phyloP scores from a whole-genome alignment of 30 jellyfish, hydroid and myxozoan genomes.

The Rhopilema esculentum region DNA sequence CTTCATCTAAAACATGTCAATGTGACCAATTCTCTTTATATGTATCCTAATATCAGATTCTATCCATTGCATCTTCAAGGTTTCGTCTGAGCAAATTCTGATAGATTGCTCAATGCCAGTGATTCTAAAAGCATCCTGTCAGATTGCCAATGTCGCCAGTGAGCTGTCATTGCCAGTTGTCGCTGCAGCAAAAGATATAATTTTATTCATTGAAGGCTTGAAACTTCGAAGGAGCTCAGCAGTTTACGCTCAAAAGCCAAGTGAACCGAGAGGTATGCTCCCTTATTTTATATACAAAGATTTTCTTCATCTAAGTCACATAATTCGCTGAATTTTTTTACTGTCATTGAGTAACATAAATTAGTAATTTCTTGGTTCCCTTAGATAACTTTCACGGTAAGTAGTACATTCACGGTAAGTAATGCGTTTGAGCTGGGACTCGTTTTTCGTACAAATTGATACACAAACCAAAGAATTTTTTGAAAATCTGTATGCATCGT shows the following conservation, averaged over 20 bases:
- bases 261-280: background rate
- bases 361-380: too few relatives aligned
- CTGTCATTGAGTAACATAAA: too few relatives aligned
- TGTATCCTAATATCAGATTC: background rate
- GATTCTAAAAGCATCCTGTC: conserved; percentile 46
- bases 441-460: too few relatives aligned
- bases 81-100: conserved; percentile 25
- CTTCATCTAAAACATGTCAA: too few relatives aligned
- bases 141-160: conserved; percentile 9
- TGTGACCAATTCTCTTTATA: background rate
- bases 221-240: background rate
- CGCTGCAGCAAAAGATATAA: conserved; percentile 7
- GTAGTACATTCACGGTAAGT: too few relatives aligned
- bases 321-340: too few relatives aligned
- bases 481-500: too few relatives aligned
- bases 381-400: too few relatives aligned
- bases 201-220: background rate
- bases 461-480: too few relatives aligned
- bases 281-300: background rate
- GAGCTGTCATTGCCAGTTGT: conserved; percentile 35
- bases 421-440: too few relatives aligned
- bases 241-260: background rate
- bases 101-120: conserved; percentile 15
- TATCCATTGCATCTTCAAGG: background rate
- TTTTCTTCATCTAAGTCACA: background rate